phyloP scores from a whole-genome alignment of 2,113 vertebrate species.

The Orcinus orca region DNA sequence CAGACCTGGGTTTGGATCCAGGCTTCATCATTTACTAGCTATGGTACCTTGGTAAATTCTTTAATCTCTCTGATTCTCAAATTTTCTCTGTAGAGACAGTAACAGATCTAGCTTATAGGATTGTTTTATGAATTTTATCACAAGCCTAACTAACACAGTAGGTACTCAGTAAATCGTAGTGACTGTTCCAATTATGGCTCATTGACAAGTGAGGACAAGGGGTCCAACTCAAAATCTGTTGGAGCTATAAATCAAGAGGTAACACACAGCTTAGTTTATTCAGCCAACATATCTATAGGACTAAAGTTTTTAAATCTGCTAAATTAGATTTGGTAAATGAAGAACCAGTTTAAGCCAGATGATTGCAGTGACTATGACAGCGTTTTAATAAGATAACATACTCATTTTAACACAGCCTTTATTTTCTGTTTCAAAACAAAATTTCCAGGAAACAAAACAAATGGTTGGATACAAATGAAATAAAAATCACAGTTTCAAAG shows the following conservation, averaged over 20 bases:
- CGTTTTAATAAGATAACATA: slow-evolving; percentile 70
- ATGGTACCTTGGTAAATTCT: background rate
- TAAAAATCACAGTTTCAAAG: slow-evolving; percentile 78
- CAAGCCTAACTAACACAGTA: slow-evolving; percentile 8
- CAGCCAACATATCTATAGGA: background rate
- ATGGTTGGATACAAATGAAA: slow-evolving; percentile 75
- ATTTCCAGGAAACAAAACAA: slow-evolving; percentile 75
- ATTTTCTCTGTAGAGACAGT: background rate
- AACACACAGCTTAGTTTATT: background rate
- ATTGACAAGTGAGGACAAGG: slow-evolving; percentile 34
- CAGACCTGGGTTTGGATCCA: slow-evolving; percentile 5
- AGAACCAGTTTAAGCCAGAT: slow-evolving; percentile 46
- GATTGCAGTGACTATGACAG: slow-evolving; percentile 42
- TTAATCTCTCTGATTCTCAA: slow-evolving; percentile 9
- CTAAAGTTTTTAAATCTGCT: slow-evolving; percentile 16
- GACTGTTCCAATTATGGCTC: background rate
- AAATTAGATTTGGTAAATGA: slow-evolving; percentile 55
- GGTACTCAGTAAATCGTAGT: background rate
- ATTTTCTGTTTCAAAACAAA: slow-evolving; percentile 78
- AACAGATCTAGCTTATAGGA: background rate
- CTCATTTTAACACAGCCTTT: slow-evolving; percentile 76
- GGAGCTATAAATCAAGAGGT: slow-evolving; percentile 26
- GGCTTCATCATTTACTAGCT: slow-evolving; percentile 36
- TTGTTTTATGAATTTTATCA: slow-evolving; percentile 6
- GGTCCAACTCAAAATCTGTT: background rate